phyloP scores from a whole-genome alignment of 2,888 invertebrate species.

The Melinaea menophilus region DNA sequence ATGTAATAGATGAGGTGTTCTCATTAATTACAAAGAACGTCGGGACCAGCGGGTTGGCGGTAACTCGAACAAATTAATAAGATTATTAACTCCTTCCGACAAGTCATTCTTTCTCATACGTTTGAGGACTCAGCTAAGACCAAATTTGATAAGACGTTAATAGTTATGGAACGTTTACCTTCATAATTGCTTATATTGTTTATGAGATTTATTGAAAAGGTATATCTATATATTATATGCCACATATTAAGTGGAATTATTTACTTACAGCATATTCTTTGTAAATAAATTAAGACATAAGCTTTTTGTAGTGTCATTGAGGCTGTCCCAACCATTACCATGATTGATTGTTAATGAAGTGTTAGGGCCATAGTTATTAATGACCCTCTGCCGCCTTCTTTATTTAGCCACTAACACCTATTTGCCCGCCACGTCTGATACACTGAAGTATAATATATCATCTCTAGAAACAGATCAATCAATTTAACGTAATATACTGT shows the following conservation, averaged over 20 bases:
- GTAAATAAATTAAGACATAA: conserved; percentile 2
- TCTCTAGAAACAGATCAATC: conserved; percentile 65
- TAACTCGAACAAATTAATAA: conserved; percentile 72
- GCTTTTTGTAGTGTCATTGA: conserved; percentile 21
- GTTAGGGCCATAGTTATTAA: conserved; percentile 73
- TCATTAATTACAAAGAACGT: conserved; percentile 77
- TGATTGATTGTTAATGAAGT: conserved; percentile 77
- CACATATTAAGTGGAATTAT: too few relatives aligned
- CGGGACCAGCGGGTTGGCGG: conserved; percentile 63
- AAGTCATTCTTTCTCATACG: conserved; percentile 63
- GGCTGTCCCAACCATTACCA: conserved; percentile 37
- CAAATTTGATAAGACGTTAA: conserved; percentile 11
- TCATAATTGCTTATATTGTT: too few relatives aligned
- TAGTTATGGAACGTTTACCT: conserved; percentile 6
- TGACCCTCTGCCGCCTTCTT: conserved; percentile 67
- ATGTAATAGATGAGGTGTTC: conserved; percentile 78
- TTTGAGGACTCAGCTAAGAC: conserved; percentile 24
- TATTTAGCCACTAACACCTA: conserved; percentile 72
- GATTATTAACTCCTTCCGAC: conserved; percentile 75
- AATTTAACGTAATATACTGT: conserved; percentile 65
- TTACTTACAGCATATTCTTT: not conserved
- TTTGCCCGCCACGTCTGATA: conserved; percentile 59
- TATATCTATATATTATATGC: too few relatives aligned
- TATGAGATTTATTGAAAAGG: too few relatives aligned
- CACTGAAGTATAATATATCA: conserved; percentile 65